Evolutionary conservation across 2,797 vertebrate species (phyloP).

Genomic region (Thaleichthys pacificus): DNA sequence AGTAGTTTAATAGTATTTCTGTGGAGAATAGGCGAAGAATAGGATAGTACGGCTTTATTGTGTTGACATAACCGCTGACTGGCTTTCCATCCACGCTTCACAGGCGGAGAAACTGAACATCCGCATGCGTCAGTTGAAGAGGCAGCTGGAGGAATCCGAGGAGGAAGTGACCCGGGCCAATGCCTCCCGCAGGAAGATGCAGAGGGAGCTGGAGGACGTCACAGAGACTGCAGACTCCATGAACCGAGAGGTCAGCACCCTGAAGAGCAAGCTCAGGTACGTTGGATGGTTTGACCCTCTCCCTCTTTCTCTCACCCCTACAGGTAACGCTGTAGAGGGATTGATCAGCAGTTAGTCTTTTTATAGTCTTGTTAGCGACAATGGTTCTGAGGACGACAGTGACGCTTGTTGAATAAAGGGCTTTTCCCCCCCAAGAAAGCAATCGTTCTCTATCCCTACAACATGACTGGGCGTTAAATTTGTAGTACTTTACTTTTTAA

Average conservation of each 20-base stretch:
- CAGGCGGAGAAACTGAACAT: constrained; percentile 89
- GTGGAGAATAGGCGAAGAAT: background rate
- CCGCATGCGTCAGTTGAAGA: constrained; percentile 92
- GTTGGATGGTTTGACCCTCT: background rate
- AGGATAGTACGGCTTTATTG: background rate
- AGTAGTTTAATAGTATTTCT: background rate
- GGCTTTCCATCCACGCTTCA: background rate
- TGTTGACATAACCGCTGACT: background rate
- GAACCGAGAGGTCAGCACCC: constrained; percentile 90
- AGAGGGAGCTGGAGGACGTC: constrained; percentile 92
- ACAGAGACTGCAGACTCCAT: constrained; percentile 83
- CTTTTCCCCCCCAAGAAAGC: too few relatives aligned
- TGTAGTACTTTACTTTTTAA: background rate
- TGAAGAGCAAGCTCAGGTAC: constrained; percentile 91
- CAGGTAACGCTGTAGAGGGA: background rate
- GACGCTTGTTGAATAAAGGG: background rate
- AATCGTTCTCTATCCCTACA: too few relatives aligned
- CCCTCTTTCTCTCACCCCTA: background rate
- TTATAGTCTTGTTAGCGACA: background rate
- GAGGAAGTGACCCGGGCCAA: constrained; percentile 92
- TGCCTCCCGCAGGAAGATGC: constrained; percentile 88
- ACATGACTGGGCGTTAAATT: too few relatives aligned
- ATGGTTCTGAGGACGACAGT: background rate
- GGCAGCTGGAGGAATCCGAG: constrained; percentile 94
- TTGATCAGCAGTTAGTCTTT: background rate